These are phyloP conservation scores for Eurytoma californica DNA, from an alignment of 2,888 invertebrate genomes.

Conservation along the genomic window DNA sequence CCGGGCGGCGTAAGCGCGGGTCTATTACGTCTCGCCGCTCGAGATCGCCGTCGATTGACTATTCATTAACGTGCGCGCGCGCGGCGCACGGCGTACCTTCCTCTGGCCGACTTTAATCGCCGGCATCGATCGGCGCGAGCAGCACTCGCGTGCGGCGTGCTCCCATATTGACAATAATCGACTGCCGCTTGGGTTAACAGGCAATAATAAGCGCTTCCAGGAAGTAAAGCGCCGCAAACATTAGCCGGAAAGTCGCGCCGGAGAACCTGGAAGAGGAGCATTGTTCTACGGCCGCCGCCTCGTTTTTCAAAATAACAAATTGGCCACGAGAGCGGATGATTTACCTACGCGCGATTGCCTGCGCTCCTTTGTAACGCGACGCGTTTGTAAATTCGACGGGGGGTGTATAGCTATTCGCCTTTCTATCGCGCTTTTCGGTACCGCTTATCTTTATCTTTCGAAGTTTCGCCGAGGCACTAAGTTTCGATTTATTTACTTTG, in stretches of 20 bases:
- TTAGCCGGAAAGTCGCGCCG: constrained; percentile 61
- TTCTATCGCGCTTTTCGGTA: no score
- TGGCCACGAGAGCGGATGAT: constrained; percentile 25
- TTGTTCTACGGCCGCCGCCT: constrained; percentile 57
- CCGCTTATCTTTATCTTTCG: no score
- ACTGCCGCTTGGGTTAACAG: constrained; percentile 57
- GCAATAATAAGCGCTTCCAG: constrained; percentile 59
- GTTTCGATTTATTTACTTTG: no score
- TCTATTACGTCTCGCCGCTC: not conserved
- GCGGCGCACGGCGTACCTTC: not conserved
- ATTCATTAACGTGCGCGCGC: constrained; percentile 28
- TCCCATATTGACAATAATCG: constrained; percentile 57
- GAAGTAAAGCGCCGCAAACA: constrained; percentile 59
- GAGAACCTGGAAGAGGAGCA: constrained; percentile 54
- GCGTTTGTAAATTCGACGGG: not conserved
- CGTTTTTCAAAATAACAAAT: constrained; percentile 53
- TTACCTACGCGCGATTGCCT: not conserved
- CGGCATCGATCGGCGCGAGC: constrained; percentile 37
- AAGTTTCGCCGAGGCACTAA: no score
- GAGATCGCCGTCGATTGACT: constrained; percentile 30
- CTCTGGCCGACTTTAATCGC: constrained; percentile 10
- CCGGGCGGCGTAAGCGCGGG: not conserved
- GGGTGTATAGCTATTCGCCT: not conserved
- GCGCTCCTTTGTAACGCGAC: not conserved
- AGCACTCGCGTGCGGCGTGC: not conserved